Evolutionary conservation across 2,113 vertebrate species (phyloP), one percentile per base, ranked within the genome.

Genomic region (Eurystomus gularis): DNA sequence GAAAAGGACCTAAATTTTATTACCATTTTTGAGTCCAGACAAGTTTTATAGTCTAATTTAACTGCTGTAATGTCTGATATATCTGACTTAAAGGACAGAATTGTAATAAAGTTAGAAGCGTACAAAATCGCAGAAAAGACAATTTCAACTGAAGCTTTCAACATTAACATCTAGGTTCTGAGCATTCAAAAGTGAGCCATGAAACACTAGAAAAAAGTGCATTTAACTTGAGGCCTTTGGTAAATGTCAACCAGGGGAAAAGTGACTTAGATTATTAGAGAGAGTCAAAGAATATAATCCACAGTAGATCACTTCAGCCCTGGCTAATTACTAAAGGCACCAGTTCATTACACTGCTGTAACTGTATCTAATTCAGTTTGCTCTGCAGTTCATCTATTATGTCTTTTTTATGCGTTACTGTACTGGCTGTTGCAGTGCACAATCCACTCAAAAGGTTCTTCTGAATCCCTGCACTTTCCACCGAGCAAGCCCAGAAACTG

Each of bases 191-290:
- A 96, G 93, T 70, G 86, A 96, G 91, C 94, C 85, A 60, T 87
- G 94, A 94, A 96, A 94, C 71, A 82, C 28, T 80, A 95, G 88
- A 84, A 95, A 92, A 95, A 94, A 93, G 76, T 35, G 75, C 52
- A 77, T 93, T 79, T 93, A 91, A 95, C 83, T 96, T 71, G 86
- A 96, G 84, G 91, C 91, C 93, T 93, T 94, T 93, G 49, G 84
- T 94, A 97, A 97, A 97, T 94, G 94, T 94, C 95, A 95, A 80
- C 95, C 84, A 92, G 58, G 96, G 95, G 71, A 97, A 97, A 95
- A 78, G 87, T 73, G 86, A 96, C 93, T 92, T 84, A 88, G 90
- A 94, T 96, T 96, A 93, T 96, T 95, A 96, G 77, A 92, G 62
- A 70, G 81, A 95, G 66, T 91, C 96, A 91, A 96, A 95, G 91